A percentile compares a stretch with the other conserved stretches of the same genome.
Evolutionary conservation across 2,888 invertebrate genomes (phyloP).

Genomic region (Psylliodes chrysocephalus): DNA sequence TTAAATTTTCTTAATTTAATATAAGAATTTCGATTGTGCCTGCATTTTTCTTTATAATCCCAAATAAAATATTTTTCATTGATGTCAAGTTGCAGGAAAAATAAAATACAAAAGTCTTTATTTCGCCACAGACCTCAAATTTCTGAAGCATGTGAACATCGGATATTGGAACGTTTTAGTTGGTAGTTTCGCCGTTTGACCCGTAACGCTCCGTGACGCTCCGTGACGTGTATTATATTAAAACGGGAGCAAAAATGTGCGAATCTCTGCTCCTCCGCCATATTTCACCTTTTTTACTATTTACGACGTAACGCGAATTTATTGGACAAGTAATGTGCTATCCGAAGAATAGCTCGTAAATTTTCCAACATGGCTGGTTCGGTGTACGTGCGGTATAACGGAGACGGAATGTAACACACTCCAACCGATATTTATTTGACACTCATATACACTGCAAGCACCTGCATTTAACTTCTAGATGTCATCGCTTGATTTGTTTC

Average conservation of each 20-base stretch:
- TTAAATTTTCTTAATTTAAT: too few relatives aligned
- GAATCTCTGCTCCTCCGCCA: conserved; percentile 33
- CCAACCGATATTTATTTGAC: conserved; percentile 23
- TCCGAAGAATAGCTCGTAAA: conserved; percentile 46
- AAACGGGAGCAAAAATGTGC: conserved; percentile 30
- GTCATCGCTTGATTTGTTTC: conserved; percentile 27
- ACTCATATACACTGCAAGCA: conserved; percentile 17
- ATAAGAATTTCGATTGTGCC: too few relatives aligned
- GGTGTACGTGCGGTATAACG: conserved; percentile 20
- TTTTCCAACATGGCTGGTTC: conserved; percentile 32
- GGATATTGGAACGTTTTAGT: too few relatives aligned
- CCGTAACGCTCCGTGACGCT: neutral
- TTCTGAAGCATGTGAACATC: too few relatives aligned
- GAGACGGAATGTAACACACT: conserved; percentile 15
- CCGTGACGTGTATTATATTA: conserved; percentile 20
- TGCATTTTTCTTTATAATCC: too few relatives aligned
- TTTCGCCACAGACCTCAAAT: too few relatives aligned
- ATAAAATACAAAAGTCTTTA: too few relatives aligned
- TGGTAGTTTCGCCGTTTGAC: too few relatives aligned
- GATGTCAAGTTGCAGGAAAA: too few relatives aligned
- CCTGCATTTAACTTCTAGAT: conserved; percentile 20
- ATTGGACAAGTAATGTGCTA: conserved; percentile 47
- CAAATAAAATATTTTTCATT: too few relatives aligned
- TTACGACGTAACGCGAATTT: conserved; percentile 49
- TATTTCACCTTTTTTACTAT: conserved; percentile 40